A percentile compares a stretch with the other conserved stretches of the same genome.
These are phyloP conservation scores for Dasyurus viverrinus DNA, from an alignment of 2,113 vertebrate species.

Conservation along the genomic window DNA sequence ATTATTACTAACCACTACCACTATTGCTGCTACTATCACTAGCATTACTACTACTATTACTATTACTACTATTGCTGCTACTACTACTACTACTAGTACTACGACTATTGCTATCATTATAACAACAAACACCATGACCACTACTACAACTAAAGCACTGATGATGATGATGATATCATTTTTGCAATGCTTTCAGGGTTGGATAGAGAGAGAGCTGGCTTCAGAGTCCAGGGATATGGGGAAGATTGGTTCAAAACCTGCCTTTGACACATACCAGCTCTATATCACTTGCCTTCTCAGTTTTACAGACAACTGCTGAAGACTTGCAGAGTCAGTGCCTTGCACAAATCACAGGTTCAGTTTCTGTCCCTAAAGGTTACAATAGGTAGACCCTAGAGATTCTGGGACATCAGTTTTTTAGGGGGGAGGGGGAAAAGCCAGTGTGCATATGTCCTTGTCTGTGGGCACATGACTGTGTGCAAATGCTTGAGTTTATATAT, in stretches of 20 bases:
- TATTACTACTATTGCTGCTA: no score
- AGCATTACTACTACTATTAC: neutral
- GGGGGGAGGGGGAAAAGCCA: neutral
- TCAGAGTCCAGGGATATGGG: neutral
- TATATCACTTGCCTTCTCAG: neutral
- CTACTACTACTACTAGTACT: neutral
- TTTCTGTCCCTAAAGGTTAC: neutral
- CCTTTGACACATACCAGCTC: neutral
- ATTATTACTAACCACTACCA: neutral
- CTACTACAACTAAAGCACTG: neutral
- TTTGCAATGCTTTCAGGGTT: neutral
- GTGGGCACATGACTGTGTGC: neutral
- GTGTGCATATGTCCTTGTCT: neutral
- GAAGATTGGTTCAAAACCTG: neutral
- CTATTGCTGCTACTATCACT: neutral
- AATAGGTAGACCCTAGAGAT: neutral
- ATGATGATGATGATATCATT: neutral
- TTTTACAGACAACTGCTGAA: neutral
- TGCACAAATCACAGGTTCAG: neutral
- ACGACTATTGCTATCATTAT: no score
- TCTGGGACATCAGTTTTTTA: neutral
- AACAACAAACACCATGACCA: neutral
- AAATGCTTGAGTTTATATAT: neutral
- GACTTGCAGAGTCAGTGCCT: neutral
- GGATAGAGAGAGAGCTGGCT: neutral